Conservation (phyloP, 2,888 invertebrate genomes). For the Isoperla grammatica region DNA sequence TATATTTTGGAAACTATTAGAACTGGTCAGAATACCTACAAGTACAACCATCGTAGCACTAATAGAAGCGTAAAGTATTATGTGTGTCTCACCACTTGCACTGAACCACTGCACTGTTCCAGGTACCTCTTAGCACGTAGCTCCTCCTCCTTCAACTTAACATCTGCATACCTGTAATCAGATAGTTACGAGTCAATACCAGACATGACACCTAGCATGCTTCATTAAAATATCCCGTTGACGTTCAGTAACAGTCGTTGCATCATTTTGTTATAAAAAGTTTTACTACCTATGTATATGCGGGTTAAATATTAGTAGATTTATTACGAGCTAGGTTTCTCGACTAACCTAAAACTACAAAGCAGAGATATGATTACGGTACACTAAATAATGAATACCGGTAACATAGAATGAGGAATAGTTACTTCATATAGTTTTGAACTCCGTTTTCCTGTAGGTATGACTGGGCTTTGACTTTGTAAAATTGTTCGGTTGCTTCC, state of each 20-base stretch:
- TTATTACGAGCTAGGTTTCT: background rate
- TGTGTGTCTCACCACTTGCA: constrained; percentile 46
- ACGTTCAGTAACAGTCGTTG: no score
- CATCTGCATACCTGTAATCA: constrained; percentile 70
- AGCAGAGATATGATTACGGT: no score
- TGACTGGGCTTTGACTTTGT: constrained; percentile 84
- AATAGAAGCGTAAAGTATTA: no score
- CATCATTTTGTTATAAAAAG: no score
- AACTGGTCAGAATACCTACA: no score
- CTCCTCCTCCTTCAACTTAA: constrained; percentile 92
- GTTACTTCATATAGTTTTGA: constrained; percentile 81
- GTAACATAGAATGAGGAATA: background rate
- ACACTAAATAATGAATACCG: background rate
- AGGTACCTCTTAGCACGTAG: constrained; percentile 86
- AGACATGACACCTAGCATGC: no score
- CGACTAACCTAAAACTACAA: no score
- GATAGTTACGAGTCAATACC: background rate
- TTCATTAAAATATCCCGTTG: no score
- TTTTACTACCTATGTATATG: no score
- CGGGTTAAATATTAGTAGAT: background rate
- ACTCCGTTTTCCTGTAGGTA: constrained; percentile 88
- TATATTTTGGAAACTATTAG: no score
- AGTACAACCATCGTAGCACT: no score
- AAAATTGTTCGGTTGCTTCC: constrained; percentile 90
- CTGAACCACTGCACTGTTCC: constrained; percentile 81